Base-by-base conservation (phyloP, 2,113 vertebrate genomes). In the Casuarius casuarius region DNA sequence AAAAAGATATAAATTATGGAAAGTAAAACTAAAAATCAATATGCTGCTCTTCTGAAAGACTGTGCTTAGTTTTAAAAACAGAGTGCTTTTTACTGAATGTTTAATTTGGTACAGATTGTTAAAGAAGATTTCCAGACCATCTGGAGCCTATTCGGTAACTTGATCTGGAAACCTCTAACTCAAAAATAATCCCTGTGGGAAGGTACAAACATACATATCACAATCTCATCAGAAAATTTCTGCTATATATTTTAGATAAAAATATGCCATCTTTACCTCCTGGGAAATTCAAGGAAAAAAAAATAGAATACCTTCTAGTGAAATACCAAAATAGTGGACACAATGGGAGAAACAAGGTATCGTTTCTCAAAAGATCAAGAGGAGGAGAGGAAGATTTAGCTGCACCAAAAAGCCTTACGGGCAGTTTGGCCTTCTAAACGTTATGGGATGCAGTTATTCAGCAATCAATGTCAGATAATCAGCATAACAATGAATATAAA, bases 81-180 rank as follows among this genome's bases (percentile, higher is more conserved):
- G 54, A 84, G 20, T 40, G 12, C n/a, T 86, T 96, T 88, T 78
- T 92, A 73, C 93, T 97, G 97, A 97, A 97, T 97, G 87, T 88
- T 97, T 98, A 97, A 95, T 98, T 96, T 98, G 96, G 85, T 89
- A 92, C 89, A 95, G 94, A 95, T 94, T 58, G 88, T 96, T 95
- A 94, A 95, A 97, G 96, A 96, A 56, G 38, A 81, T 91, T 96
- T 97, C 94, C 94, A 97, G 95, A 95, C 96, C 96, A 97, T 97
- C 97, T 97, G 97, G 97, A 97, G 94, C 80, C 96, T 95, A 85
- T 88, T 95, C 78, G 94, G 95, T 16, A 95, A 95, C 73, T 63
- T 96, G 94, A 90, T 94, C 35, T 67, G 67, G 95, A 95, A 96
- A 96, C 74, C 67, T 95, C 72, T 79, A 88, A 77, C 93, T 94